Conservation (phyloP, 2,797 vertebrate species). For the Parauchenoglanis punctatus region DNA sequence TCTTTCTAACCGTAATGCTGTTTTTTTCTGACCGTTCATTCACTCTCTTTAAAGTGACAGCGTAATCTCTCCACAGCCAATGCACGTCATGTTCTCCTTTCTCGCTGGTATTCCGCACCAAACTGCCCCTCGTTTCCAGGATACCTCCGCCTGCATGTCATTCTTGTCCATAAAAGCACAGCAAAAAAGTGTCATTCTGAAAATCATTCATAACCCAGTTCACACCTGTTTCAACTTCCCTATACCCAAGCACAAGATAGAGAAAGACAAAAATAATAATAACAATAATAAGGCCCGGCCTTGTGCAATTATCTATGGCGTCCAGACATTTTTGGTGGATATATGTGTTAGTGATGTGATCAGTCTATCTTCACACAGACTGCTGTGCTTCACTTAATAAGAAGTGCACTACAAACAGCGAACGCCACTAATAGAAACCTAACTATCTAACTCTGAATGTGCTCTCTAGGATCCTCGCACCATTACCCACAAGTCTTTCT, state of each 20-base stretch:
- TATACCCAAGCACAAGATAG: slow-evolving; percentile 16
- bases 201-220: background rate
- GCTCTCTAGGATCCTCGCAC: background rate
- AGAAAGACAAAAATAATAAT: slow-evolving; percentile 38
- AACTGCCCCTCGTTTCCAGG: background rate
- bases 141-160: slow-evolving; percentile 23
- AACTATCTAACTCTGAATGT: background rate
- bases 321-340: slow-evolving; percentile 50
- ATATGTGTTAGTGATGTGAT: slow-evolving; percentile 42
- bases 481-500: slow-evolving; percentile 35
- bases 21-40: slow-evolving; percentile 1
- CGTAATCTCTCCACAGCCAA: slow-evolving; percentile 11
- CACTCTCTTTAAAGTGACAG: slow-evolving; percentile 19
- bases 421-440: slow-evolving; percentile 18
- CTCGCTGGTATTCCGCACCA: background rate
- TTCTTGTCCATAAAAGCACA: slow-evolving; percentile 26
- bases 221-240: slow-evolving; percentile 29
- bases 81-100: background rate
- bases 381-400: slow-evolving; percentile 33
- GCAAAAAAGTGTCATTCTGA: background rate
- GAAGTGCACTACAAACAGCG: slow-evolving; percentile 31
- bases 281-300: slow-evolving; percentile 72
- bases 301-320: slow-evolving; percentile 63
- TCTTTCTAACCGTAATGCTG: background rate
- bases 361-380: slow-evolving; percentile 41